Conservation (phyloP, 2,888 invertebrate species). For the Hypsopygia costalis region DNA sequence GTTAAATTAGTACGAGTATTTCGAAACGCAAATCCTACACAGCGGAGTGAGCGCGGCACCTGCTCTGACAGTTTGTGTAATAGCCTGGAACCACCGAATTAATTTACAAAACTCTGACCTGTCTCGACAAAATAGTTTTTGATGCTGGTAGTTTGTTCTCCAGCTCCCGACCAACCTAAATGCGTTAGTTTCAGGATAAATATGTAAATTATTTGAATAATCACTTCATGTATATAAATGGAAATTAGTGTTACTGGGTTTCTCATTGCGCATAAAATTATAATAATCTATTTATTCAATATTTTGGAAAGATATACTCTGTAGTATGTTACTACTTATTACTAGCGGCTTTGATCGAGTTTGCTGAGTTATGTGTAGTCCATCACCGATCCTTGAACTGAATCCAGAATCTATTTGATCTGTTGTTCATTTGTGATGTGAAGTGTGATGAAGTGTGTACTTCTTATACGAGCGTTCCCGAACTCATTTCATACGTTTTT, state of each 20-base stretch:
- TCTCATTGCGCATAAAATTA: not conserved
- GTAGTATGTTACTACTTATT: too few relatives aligned
- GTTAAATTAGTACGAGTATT: slow-evolving; percentile 71
- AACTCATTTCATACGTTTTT: too few relatives aligned
- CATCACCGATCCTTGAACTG: too few relatives aligned
- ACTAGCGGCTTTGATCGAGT: too few relatives aligned
- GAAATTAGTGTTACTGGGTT: slow-evolving; percentile 13
- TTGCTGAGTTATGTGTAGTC: too few relatives aligned
- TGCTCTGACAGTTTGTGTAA: slow-evolving; percentile 75
- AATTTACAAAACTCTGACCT: slow-evolving; percentile 73
- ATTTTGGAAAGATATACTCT: too few relatives aligned
- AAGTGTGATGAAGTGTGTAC: too few relatives aligned
- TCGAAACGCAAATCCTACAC: slow-evolving; percentile 65
- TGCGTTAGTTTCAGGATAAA: slow-evolving; percentile 18
- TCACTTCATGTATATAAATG: slow-evolving; percentile 1
- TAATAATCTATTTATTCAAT: too few relatives aligned
- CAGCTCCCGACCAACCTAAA: slow-evolving; percentile 18
- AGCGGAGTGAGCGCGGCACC: slow-evolving; percentile 57
- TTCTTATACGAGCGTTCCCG: too few relatives aligned
- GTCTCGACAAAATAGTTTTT: slow-evolving; percentile 64
- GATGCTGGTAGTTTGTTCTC: slow-evolving; percentile 44
- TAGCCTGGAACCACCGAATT: slow-evolving; percentile 73
- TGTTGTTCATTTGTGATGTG: too few relatives aligned
- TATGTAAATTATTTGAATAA: slow-evolving; percentile 17
- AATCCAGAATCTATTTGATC: too few relatives aligned